phyloP scores from a whole-genome alignment of 1,140 invertebrate species.

The Drosophila willistoni region DNA sequence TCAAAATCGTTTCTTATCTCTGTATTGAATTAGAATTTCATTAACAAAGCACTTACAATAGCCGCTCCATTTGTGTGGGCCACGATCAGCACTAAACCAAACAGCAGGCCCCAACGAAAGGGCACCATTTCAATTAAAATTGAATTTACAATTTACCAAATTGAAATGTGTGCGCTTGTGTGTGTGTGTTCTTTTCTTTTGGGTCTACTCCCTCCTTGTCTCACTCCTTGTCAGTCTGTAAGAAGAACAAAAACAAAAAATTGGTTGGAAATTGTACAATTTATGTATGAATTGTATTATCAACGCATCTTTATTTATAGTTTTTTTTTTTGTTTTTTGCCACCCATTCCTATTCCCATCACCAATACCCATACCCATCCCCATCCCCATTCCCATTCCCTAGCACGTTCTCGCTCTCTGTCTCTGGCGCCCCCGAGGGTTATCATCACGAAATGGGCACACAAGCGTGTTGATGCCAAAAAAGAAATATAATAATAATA shows the following conservation, averaged over 20 bases:
- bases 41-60: slow-evolving; percentile 75
- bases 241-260: slow-evolving; percentile 48
- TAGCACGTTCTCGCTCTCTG: slow-evolving; percentile 12
- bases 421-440: slow-evolving; percentile 60
- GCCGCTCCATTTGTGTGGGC: slow-evolving; percentile 72
- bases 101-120: slow-evolving; percentile 75
- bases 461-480: slow-evolving; percentile 57
- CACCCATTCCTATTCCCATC: slow-evolving; percentile 24
- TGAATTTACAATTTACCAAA: slow-evolving; percentile 51
- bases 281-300: slow-evolving; percentile 59
- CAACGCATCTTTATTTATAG: slow-evolving; percentile 54
- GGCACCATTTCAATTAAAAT: slow-evolving; percentile 73
- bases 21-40: slow-evolving; percentile 34
- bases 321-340: slow-evolving; percentile 8
- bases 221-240: slow-evolving; percentile 41
- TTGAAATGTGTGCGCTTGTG: not conserved
- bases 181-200: slow-evolving; percentile 28
- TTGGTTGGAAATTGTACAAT: slow-evolving; percentile 6
- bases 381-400: slow-evolving; percentile 26
- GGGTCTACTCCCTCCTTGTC: slow-evolving; percentile 2
- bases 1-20: slow-evolving; percentile 65
- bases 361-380: slow-evolving; percentile 28
- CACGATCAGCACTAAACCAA: slow-evolving; percentile 66
- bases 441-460: slow-evolving; percentile 64
- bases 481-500: slow-evolving; percentile 27